A percentile compares a stretch with the other conserved stretches of the same genome.
Evolutionary conservation across 1,140 invertebrate species (phyloP).

Genomic region (Trichoplusia ni): DNA sequence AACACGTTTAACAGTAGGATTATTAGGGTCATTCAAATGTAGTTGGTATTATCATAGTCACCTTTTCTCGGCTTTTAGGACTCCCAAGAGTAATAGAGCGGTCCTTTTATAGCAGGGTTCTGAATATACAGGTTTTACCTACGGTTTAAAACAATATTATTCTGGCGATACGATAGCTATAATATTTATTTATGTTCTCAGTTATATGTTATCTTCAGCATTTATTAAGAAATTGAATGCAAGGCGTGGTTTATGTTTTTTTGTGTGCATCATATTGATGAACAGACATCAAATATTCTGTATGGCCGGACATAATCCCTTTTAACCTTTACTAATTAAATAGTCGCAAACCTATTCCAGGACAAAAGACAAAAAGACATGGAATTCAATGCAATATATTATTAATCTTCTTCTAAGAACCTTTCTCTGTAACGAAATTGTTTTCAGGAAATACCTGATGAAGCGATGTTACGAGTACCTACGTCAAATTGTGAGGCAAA

Average conservation of each 20-base stretch:
- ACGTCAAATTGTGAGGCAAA: slow-evolving; percentile 20
- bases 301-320: too few relatives aligned
- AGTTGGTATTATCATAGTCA: slow-evolving; percentile 3
- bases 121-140: neutral
- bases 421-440: neutral
- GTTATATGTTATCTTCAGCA: too few relatives aligned
- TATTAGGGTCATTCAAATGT: slow-evolving; percentile 15
- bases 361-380: too few relatives aligned
- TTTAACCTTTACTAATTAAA: too few relatives aligned
- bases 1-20: slow-evolving; percentile 4
- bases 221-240: too few relatives aligned
- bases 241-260: too few relatives aligned
- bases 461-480: neutral
- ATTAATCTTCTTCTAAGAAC: too few relatives aligned
- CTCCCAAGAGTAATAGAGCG: slow-evolving; percentile 5
- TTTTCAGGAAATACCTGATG: neutral
- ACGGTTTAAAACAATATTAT: slow-evolving; percentile 4
- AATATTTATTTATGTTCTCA: neutral
- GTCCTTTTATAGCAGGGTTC: neutral
- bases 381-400: too few relatives aligned
- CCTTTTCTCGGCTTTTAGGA: slow-evolving; percentile 6
- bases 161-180: neutral
- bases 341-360: too few relatives aligned
- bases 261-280: too few relatives aligned
- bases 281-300: too few relatives aligned